A percentile compares a stretch with the other conserved stretches of the same genome.
Evolutionary conservation across 2,113 vertebrate genomes (phyloP).

Genomic region (Porphyrio hochstetteri): DNA sequence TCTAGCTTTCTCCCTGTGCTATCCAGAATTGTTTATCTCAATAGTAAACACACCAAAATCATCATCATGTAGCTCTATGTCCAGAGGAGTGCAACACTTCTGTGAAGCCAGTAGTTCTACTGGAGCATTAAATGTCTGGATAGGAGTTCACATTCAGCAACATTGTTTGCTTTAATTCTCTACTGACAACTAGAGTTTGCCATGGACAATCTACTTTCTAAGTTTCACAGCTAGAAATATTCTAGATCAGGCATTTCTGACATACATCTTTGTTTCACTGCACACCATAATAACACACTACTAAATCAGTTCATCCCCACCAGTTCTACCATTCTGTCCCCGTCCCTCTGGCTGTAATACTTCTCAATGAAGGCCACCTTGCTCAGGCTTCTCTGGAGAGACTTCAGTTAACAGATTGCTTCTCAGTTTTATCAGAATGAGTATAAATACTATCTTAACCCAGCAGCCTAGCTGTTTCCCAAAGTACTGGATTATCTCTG

Average conservation of each 20-base stretch:
- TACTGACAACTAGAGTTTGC: not conserved
- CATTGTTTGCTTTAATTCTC: not conserved
- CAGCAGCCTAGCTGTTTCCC: not conserved
- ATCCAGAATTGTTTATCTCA: not conserved
- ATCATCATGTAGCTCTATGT: not conserved
- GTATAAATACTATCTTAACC: not conserved
- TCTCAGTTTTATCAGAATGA: conserved; percentile 15
- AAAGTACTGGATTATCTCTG: not conserved
- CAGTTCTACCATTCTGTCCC: not conserved
- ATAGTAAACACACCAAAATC: not conserved
- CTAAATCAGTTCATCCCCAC: not conserved
- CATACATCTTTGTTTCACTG: not conserved
- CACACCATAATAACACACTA: not conserved
- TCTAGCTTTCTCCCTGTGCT: not conserved
- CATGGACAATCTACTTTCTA: not conserved
- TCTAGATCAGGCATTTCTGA: not conserved
- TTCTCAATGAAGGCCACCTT: not conserved
- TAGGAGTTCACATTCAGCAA: not conserved
- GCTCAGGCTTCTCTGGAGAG: not conserved
- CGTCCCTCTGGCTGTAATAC: not conserved
- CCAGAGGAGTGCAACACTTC: not conserved
- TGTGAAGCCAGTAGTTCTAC: not conserved
- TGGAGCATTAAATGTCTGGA: not conserved
- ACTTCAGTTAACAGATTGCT: not conserved
- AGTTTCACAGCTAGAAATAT: not conserved